Base-by-base conservation (phyloP, 2,888 invertebrate species). In the Beris chalybata region DNA sequence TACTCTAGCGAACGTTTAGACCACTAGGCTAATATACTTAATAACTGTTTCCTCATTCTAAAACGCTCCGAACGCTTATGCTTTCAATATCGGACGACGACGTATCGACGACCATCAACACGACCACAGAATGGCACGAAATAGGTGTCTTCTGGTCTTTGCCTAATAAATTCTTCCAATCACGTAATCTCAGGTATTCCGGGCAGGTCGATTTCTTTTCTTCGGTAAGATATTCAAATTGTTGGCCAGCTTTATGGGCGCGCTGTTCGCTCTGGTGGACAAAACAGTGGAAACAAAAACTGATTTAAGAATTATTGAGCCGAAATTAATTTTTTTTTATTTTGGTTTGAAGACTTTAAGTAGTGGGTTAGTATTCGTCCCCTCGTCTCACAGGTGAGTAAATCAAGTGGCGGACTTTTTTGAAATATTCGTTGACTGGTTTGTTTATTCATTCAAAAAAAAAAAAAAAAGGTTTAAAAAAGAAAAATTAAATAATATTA, bases 141-240 rank as follows among this genome's bases (percentile, higher is more conserved):
- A 47, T 59, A 30, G 57, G 31, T 30, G 48, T 31, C 58, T 59
- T 3, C 38, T 22, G 38, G 7, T 9, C 38, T 7, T 38, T 48
- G 58, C n/a, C 48, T 59, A 31, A 59, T 59, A 59, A 59, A 48
- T 32, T 44, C 47, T 59, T 59, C 58, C 31, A 13, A 59, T 59
- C 58, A 59, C 58, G 58, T 59, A 59, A 59, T 59, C 13, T 47
- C 58, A 30, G 48, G 48, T 59, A 59, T 59, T 59, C 48, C 58
- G 58, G 48, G 48, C 58, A 59, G 56, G 48, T 48, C 47, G 31
- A 11, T 44, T 59, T 48, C 48, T 38, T 38, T 38, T 59, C 47
- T 12, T 30, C 30, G 47, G 30, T 12, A 48, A 59, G 15, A 48
- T 48, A n/a, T 48, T 15, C n/a, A 6, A 15, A 48, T 15, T 48